Percentiles rank a stretch among this genome's conserved stretches.
Conservation (phyloP, 2,797 vertebrate species). For the Thalassophryne amazonica region DNA sequence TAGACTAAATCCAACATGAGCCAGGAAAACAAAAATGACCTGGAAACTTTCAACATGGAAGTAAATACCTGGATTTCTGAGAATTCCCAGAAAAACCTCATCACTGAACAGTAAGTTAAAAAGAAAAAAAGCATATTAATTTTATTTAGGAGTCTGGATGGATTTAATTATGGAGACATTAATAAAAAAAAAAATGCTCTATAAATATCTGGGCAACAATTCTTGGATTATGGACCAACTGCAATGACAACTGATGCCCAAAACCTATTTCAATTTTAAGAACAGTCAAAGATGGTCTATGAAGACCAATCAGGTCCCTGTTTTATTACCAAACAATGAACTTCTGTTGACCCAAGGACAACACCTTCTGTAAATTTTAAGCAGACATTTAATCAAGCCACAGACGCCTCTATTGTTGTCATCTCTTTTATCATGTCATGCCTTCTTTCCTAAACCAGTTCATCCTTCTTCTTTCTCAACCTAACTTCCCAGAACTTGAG, state of each 20-base stretch:
- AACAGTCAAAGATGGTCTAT: background rate
- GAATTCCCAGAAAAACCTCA: no score
- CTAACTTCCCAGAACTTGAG: no score
- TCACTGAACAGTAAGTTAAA: no score
- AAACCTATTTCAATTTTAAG: conserved; percentile 23
- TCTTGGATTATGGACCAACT: background rate
- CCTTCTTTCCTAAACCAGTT: background rate
- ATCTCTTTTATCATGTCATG: background rate
- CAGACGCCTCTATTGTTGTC: background rate
- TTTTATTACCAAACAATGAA: background rate
- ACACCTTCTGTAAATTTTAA: background rate
- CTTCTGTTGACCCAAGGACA: background rate
- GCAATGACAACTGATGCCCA: background rate
- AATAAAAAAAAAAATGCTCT: background rate
- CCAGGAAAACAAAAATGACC: no score
- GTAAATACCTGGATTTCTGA: no score
- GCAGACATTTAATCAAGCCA: background rate
- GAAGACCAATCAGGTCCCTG: conserved; percentile 3
- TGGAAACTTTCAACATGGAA: no score
- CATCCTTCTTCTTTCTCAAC: no score
- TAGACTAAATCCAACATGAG: no score
- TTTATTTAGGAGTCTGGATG: no score
- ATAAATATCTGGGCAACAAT: conserved; percentile 1
- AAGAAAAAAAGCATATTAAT: no score
- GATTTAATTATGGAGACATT: background rate